phyloP scores from a whole-genome alignment of 64 coral and sea anemone species.

The Montipora capricornis region DNA sequence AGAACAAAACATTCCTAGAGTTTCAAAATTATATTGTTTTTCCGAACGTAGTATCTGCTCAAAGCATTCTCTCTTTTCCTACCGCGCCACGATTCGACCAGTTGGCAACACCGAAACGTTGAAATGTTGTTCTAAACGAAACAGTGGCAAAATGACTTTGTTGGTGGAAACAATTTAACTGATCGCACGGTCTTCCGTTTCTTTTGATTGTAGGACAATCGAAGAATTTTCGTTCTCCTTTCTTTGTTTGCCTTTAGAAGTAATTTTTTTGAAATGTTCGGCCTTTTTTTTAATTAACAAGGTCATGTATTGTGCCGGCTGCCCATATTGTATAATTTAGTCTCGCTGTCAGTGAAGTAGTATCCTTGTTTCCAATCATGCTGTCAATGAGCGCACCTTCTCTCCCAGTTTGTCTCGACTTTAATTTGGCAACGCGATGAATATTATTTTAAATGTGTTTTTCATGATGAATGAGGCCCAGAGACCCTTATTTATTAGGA shows the following conservation, averaged over 20 bases:
- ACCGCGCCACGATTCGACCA: too few relatives aligned
- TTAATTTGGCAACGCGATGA: neutral
- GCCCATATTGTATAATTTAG: neutral
- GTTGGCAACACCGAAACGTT: too few relatives aligned
- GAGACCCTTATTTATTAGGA: neutral
- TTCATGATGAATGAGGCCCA: neutral
- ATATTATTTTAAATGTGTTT: neutral
- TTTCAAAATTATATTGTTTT: neutral
- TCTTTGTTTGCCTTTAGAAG: neutral
- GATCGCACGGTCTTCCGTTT: too few relatives aligned
- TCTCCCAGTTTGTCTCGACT: neutral
- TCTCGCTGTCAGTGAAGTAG: neutral
- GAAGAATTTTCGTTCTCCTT: neutral
- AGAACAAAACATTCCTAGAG: neutral
- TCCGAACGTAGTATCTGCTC: neutral
- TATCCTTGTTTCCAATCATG: too few relatives aligned
- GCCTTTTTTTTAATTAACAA: neutral
- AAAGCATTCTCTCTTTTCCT: neutral
- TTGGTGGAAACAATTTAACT: too few relatives aligned
- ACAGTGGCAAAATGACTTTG: too few relatives aligned
- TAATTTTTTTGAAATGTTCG: neutral
- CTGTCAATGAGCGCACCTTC: too few relatives aligned
- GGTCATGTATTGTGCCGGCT: neutral
- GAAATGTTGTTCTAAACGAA: too few relatives aligned
- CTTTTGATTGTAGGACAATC: too few relatives aligned